Evolutionary conservation across 2,888 invertebrate species (phyloP).

Genomic region (Amblyjoppa fuscipennis): DNA sequence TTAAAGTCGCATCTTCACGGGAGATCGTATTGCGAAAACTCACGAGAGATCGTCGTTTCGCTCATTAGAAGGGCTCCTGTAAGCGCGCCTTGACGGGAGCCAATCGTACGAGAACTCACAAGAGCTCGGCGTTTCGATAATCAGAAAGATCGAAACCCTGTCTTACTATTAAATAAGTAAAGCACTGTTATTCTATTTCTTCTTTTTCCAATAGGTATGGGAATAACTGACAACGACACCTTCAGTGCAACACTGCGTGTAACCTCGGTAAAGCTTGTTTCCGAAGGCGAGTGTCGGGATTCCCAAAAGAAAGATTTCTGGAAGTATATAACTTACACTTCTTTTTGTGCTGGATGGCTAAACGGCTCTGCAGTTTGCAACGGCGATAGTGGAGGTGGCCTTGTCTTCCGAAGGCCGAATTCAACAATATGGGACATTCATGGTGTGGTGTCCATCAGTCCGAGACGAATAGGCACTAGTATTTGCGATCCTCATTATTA

Average conservation of each 20-base stretch:
- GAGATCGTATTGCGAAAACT: no score
- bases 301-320: conserved; percentile 86
- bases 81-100: no score
- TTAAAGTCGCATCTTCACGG: no score
- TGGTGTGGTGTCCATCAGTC: conserved; percentile 86
- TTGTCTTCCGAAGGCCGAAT: conserved; percentile 81
- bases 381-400: conserved; percentile 89
- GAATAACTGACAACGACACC: conserved; percentile 87
- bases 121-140: no score
- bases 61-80: no score
- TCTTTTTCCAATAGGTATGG: conserved; percentile 86
- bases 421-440: conserved; percentile 82
- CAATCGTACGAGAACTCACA: no score
- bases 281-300: conserved; percentile 86
- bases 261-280: conserved; percentile 86
- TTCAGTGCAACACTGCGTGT: conserved; percentile 86
- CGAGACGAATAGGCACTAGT: conserved; percentile 81
- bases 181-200: not conserved
- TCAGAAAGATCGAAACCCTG: no score
- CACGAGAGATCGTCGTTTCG: no score
- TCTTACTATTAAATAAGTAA: no score
- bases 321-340: conserved; percentile 87
- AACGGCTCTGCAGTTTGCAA: conserved; percentile 88
- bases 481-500: conserved; percentile 85
- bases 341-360: conserved; percentile 88